Percentiles rank a stretch among this genome's conserved stretches.
phyloP scores from a whole-genome alignment of 64 coral and sea anemone species.

The Montipora capricornis region DNA sequence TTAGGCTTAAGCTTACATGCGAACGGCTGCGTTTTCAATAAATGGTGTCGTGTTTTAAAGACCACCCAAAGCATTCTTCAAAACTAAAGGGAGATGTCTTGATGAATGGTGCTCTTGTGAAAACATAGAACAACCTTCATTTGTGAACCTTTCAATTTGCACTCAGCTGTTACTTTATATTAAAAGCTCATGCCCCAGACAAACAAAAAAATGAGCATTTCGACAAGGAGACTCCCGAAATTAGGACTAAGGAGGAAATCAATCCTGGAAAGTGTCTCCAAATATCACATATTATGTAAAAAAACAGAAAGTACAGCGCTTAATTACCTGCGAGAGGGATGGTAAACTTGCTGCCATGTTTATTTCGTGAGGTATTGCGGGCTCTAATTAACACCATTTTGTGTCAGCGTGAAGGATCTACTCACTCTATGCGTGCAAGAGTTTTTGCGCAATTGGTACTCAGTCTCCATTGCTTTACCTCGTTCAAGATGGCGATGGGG shows the following conservation, averaged over 20 bases:
- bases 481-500: constrained; percentile 83
- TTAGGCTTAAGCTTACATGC: no score
- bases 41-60: not conserved
- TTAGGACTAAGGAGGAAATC: not conserved
- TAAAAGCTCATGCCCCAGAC: not conserved
- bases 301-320: not conserved
- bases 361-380: constrained; percentile 43
- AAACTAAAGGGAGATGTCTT: not conserved
- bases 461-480: not conserved
- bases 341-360: constrained; percentile 72
- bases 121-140: not conserved
- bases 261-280: not conserved
- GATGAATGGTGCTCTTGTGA: not conserved
- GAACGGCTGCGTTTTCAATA: not conserved
- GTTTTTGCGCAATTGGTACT: not conserved
- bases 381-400: not conserved
- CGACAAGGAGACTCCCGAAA: not conserved
- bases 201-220: not conserved
- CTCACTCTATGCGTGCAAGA: constrained; percentile 12
- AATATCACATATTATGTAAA: not conserved
- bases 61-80: not conserved
- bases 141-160: not conserved
- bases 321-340: constrained; percentile 51
- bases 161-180: not conserved
- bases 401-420: not conserved